phyloP scores from a whole-genome alignment of 2,113 vertebrate genomes.

The Amia ocellicauda region DNA sequence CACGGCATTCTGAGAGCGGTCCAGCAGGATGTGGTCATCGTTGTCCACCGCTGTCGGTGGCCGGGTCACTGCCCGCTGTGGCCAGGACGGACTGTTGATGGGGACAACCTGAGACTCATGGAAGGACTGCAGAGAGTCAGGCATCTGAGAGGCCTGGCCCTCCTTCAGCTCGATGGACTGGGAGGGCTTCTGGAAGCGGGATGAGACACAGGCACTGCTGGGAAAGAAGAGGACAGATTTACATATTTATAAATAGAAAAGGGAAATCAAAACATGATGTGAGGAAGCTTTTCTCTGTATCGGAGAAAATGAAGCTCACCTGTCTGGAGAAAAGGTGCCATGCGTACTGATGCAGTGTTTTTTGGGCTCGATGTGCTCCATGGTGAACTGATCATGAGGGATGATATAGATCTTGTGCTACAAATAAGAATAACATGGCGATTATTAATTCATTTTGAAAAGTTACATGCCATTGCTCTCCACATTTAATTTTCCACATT shows the following conservation, averaged over 20 bases:
- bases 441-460: no score
- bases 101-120: slow-evolving; percentile 44
- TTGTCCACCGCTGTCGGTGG: slow-evolving; percentile 69
- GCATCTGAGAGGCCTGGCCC: slow-evolving; percentile 65
- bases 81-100: slow-evolving; percentile 31
- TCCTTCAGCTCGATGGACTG: slow-evolving; percentile 78
- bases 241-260: no score
- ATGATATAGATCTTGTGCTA: slow-evolving; percentile 82
- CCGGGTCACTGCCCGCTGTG: slow-evolving; percentile 37
- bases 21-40: slow-evolving; percentile 73
- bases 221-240: slow-evolving; percentile 19
- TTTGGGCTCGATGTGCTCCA: slow-evolving; percentile 76
- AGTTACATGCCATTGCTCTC: no score
- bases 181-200: slow-evolving; percentile 83
- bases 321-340: slow-evolving; percentile 74
- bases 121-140: slow-evolving; percentile 59
- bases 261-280: no score
- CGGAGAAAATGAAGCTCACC: slow-evolving; percentile 65
- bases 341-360: slow-evolving; percentile 81
- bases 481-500: no score
- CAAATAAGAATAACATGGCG: no score
- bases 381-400: slow-evolving; percentile 69
- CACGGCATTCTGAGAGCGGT: slow-evolving; percentile 76
- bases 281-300: no score
- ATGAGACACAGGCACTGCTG: slow-evolving; percentile 77